Base-by-base conservation (phyloP, 2,113 vertebrate genomes). In the Capreolus pygargus region DNA sequence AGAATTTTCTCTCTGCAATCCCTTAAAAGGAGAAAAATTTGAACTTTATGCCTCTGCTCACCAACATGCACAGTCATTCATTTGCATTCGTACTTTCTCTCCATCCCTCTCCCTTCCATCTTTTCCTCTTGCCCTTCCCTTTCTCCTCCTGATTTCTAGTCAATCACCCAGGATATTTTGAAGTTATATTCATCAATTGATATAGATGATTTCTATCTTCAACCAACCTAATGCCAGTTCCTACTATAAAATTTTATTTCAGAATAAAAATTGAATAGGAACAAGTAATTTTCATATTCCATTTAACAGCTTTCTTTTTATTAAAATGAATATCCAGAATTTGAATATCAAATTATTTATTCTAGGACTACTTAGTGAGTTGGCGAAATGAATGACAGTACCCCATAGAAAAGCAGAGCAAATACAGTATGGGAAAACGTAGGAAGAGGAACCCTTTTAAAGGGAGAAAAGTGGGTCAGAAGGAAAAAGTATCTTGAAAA, bases 301-400 rank as follows among this genome's bases (percentile, higher is more conserved):
- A 23, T 92, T 60, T 83, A 95, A 70, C 27, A 90, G 47, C 50
- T 96, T 86, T 93, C 45, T 95, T 97, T 83, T 96, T 64, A 87
- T 95, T 94, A 92, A 86, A 96, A 79, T 79, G 14, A 97, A 23
- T 67, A 82, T 57, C 23, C 36, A 81, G 23, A 96, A 97, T 96
- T 88, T 97, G 82, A 97, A 96, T 96, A 90, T 27, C 52, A 92
- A 94, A 81, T 89, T 95, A 13, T 98, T 96, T 95, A 79, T 96
- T 86, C 64, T 79, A 88, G 39, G 50, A 91, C 28, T 10, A 92
- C n/a, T 90, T 95, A 95, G 50, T 86, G 81, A 95, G 52, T 91
- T 96, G 70, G 84, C 5, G 8, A 61, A 86, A 96, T 89, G 64
- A 95, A 90, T 95, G 81, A 82, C 27, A 95, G 74, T 92, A 27